Conservation (phyloP, 2,797 vertebrate genomes). For the Aeoliscus strigatus region DNA sequence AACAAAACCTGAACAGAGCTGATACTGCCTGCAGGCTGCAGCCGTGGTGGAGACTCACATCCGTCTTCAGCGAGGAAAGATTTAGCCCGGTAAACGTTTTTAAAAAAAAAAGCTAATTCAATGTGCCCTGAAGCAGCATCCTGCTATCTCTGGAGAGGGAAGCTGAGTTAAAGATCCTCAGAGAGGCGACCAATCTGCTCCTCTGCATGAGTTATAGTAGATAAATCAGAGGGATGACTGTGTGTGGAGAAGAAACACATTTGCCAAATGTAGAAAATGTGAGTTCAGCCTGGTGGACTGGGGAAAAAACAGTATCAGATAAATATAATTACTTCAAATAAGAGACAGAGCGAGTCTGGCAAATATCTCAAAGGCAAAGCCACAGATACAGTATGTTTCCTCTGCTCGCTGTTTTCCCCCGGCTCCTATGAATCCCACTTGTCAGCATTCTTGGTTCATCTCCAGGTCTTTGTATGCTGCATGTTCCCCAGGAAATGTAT, state of each 20-base stretch:
- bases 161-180: slow-evolving; percentile 22
- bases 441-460: slow-evolving; percentile 53
- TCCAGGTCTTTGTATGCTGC: slow-evolving; percentile 41
- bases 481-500: slow-evolving; percentile 37
- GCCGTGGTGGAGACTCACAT: slow-evolving; percentile 4
- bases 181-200: slow-evolving; percentile 15
- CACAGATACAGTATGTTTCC: slow-evolving; percentile 24
- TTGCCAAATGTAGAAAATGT: slow-evolving; percentile 24
- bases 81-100: slow-evolving; percentile 19
- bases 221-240: slow-evolving; percentile 50
- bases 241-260: slow-evolving; percentile 17
- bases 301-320: slow-evolving; percentile 16
- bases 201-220: slow-evolving; percentile 37
- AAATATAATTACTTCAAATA: slow-evolving; percentile 42
- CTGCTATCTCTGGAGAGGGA: slow-evolving; percentile 26
- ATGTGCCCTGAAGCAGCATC: slow-evolving; percentile 9
- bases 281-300: slow-evolving; percentile 25
- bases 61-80: slow-evolving; percentile 11
- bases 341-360: slow-evolving; percentile 13
- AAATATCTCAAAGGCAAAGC: slow-evolving; percentile 19
- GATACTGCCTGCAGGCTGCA: slow-evolving; percentile 3
- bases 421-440: slow-evolving; percentile 31
- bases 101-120: slow-evolving; percentile 13
- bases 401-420: slow-evolving; percentile 13
- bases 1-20: slow-evolving; percentile 3